A percentile compares a stretch with the other conserved stretches of the same genome.
Conservation (phyloP, 1,140 invertebrate genomes). For the Achroia grisella region DNA sequence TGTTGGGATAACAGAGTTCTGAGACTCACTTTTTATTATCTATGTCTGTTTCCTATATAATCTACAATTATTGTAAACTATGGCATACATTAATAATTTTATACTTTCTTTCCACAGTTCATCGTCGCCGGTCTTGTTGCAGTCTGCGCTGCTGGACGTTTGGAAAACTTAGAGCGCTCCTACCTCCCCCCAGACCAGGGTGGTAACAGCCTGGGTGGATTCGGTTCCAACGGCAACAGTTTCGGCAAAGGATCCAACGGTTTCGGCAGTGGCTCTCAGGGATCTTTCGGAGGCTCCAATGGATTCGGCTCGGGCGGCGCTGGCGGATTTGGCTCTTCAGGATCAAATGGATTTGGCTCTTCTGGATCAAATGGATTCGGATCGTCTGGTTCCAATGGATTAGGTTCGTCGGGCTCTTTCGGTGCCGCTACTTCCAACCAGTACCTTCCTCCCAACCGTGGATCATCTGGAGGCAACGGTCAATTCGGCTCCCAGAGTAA, state of each 20-base stretch:
- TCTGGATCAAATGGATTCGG: constrained; percentile 11
- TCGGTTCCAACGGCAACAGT: constrained; percentile 6
- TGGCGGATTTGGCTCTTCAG: background rate
- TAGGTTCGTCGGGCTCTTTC: constrained; percentile 15
- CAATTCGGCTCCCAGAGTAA: constrained; percentile 4
- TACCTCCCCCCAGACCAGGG: constrained; percentile 46
- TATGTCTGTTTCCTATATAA: too few relatives aligned
- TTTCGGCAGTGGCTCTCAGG: background rate
- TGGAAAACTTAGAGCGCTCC: constrained; percentile 51
- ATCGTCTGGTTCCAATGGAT: constrained; percentile 12
- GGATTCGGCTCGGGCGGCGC: background rate
- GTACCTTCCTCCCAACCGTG: constrained; percentile 53
- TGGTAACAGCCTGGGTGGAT: constrained; percentile 5
- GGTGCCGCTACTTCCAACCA: constrained; percentile 42
- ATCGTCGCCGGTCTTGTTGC: constrained; percentile 43
- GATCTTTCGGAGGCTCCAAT: constrained; percentile 1
- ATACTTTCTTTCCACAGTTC: constrained; percentile 26
- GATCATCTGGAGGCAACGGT: constrained; percentile 21
- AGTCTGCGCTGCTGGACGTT: constrained; percentile 41
- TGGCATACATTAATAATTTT: background rate
- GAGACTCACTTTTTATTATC: too few relatives aligned
- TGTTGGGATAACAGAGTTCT: too few relatives aligned
- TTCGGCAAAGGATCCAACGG: background rate
- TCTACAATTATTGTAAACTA: too few relatives aligned
- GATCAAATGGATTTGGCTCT: constrained; percentile 7